Conservation (phyloP, 2,797 vertebrate species). For the Mus spretus region DNA sequence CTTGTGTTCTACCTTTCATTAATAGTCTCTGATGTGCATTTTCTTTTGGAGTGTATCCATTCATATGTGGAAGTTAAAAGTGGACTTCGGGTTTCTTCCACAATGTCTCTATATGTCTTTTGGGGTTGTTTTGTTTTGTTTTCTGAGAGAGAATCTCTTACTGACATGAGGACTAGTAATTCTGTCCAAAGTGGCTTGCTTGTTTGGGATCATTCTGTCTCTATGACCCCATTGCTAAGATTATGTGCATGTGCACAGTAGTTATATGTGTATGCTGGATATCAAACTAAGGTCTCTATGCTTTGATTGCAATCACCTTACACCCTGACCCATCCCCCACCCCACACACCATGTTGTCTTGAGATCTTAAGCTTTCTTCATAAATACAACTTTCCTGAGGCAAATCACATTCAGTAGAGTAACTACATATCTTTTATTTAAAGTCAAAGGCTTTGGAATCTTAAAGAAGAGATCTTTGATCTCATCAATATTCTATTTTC, state of each 20-base stretch:
- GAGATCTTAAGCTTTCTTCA: background rate
- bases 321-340: background rate
- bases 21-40: background rate
- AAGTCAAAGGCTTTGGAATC: constrained; percentile 16
- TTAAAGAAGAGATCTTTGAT: background rate
- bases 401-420: background rate
- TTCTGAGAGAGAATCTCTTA: background rate
- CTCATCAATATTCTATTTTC: constrained; percentile 14
- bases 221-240: background rate
- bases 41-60: background rate
- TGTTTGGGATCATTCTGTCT: background rate
- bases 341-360: background rate
- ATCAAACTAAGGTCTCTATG: background rate
- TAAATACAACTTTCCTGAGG: constrained; percentile 7
- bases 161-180: background rate
- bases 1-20: background rate
- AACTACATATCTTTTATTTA: background rate
- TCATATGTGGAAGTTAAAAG: background rate
- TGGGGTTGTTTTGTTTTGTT: background rate
- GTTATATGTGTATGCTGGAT: background rate
- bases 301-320: background rate
- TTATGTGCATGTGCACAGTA: background rate
- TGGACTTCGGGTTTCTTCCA: background rate
- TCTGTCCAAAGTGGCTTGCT: background rate
- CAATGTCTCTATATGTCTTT: background rate